These are phyloP conservation scores for Drosophila emarginata DNA, from an alignment of 2,888 invertebrate species.

Conservation along the genomic window DNA sequence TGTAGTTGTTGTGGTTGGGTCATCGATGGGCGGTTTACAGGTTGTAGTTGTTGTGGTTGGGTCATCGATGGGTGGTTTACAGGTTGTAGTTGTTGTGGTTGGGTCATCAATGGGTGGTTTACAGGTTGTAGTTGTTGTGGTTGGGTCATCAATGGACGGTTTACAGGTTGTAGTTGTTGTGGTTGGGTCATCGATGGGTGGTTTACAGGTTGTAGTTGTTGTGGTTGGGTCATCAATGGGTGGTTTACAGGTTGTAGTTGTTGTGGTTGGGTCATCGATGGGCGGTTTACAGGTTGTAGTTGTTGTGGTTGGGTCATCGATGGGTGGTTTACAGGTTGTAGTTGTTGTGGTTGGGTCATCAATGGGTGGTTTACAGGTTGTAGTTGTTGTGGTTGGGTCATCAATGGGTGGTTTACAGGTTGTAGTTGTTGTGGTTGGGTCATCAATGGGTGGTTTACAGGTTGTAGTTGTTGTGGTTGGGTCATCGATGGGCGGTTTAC, in stretches of 20 bases:
- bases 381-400: neutral
- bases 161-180: neutral
- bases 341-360: neutral
- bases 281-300: neutral
- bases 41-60: neutral
- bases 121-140: slow-evolving; percentile 1
- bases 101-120: neutral
- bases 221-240: neutral
- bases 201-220: neutral
- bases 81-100: neutral
- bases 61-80: no score
- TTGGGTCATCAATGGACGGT: neutral
- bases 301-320: no score
- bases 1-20: no score
- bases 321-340: neutral
- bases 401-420: neutral
- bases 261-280: neutral
- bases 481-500: neutral
- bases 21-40: neutral
- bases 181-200: neutral
- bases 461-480: neutral
- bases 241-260: neutral
- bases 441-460: neutral
- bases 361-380: neutral
- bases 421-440: neutral